Evolutionary conservation across 1,140 invertebrate species (phyloP).

Genomic region (Cherax quadricarinatus): DNA sequence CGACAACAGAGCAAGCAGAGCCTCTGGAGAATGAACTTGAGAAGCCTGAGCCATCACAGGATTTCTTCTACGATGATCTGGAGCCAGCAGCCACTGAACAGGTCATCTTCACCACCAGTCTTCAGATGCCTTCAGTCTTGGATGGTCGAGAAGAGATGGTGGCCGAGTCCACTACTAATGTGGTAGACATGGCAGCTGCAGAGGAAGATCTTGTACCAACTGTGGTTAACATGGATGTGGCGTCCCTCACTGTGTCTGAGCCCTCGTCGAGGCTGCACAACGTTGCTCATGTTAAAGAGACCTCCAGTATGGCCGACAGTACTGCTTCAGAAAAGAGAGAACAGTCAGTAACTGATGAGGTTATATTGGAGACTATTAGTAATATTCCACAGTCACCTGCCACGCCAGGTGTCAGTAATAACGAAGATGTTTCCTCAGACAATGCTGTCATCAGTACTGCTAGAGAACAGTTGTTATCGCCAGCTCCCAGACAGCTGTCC

Average conservation of each 20-base stretch:
- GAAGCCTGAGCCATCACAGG: not conserved
- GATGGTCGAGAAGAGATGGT: not conserved
- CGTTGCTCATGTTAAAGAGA: not conserved
- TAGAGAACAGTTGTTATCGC: not conserved
- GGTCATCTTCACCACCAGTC: conserved; percentile 38
- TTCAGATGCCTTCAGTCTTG: not conserved
- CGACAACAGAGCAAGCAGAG: conserved; percentile 6
- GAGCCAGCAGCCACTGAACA: conserved; percentile 44
- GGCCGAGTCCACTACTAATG: not conserved
- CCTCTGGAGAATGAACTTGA: conserved; percentile 27
- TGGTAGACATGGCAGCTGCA: not conserved
- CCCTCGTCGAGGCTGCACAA: conserved; percentile 20
- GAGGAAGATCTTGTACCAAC: conserved; percentile 36
- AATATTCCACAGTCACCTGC: not conserved
- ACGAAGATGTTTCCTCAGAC: not conserved
- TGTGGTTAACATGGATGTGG: conserved; percentile 27
- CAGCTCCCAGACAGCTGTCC: not conserved
- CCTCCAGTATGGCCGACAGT: not conserved
- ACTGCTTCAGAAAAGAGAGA: not conserved
- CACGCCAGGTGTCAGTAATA: not conserved
- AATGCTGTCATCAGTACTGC: not conserved
- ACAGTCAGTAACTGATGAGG: too few relatives aligned
- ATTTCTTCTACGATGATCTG: conserved; percentile 40
- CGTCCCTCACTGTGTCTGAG: conserved; percentile 41
- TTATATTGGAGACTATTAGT: not conserved